Base-by-base conservation (phyloP, 2,797 vertebrate species). In the Rachycentron canadum region DNA sequence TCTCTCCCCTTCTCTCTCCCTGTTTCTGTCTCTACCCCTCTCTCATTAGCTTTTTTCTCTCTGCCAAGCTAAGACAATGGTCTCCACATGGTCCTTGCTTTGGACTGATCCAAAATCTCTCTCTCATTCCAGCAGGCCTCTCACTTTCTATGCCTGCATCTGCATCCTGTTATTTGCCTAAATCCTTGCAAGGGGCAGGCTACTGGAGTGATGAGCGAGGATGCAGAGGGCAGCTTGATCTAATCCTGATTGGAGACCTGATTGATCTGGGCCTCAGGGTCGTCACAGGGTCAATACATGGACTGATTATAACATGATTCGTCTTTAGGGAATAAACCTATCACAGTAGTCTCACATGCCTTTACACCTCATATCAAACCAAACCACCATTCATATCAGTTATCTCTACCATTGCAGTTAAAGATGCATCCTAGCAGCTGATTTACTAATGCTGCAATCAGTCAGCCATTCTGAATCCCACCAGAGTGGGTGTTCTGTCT, bases 251-350 rank as follows among this genome's bases (percentile, higher is more conserved):
- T 88, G 88, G 85, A 87, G 75, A 88, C 71, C 81, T 87, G 85
- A 94, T 94, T 90, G 93, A 94, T 93, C 88, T 65, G 58, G 67
- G 66, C 57, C 83, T 62, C 2, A 38, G 84, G 91, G 90, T 94
- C 79, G 53, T 63, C 72, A 62, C 16, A 1, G 84, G 89, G 90
- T 93, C 93, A 93, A 80, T 88, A 87, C 79, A 69, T 45, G 73
- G 80, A 86, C 82, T 75, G 84, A 81, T 91, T 83, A 93, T 90
- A 79, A 86, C 84, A 76, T 58, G 66, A 78, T 75, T 82, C 63
- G 83, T 86, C 78, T 83, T 83, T 19, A 65, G 84, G 84, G 82
- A 90, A 88, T 87, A 83, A 78, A 68, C 72, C 67, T 59, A 81
- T 81, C 23, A 26, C 14, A 2, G 47, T 70, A 76, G 25, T 76